These are phyloP conservation scores for Scaptomyza pallida DNA, from an alignment of 1,140 invertebrate species.

Conservation along the genomic window DNA sequence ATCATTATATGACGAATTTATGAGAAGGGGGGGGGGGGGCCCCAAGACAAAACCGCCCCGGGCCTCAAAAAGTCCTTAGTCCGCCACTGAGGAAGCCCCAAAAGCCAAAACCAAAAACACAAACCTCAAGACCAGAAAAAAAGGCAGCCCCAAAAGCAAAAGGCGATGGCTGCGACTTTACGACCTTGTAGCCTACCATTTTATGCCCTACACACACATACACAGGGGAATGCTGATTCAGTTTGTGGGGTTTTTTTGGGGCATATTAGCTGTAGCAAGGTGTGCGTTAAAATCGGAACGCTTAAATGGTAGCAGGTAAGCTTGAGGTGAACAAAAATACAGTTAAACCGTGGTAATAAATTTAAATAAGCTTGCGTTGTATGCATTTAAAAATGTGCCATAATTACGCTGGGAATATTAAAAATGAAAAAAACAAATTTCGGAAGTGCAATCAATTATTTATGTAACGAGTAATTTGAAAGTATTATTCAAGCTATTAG, in stretches of 20 bases:
- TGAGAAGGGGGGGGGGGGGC: no score
- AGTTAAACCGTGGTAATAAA: constrained; percentile 2
- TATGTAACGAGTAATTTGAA: no score
- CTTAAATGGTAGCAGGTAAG: constrained; percentile 2
- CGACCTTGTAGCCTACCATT: constrained; percentile 29
- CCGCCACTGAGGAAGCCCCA: constrained; percentile 4
- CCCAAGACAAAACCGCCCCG: no score
- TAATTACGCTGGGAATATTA: constrained; percentile 3
- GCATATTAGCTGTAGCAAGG: constrained; percentile 19
- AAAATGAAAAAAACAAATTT: not conserved
- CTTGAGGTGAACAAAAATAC: not conserved
- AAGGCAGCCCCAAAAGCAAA: constrained; percentile 27
- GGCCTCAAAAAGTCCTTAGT: not conserved
- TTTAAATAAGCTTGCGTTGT: not conserved
- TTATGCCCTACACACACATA: constrained; percentile 15
- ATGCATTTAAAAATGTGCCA: not conserved
- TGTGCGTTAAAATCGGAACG: constrained; percentile 5
- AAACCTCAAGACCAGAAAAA: constrained; percentile 2
- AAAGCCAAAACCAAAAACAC: not conserved
- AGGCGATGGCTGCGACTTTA: constrained; percentile 28
- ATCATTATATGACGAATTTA: no score
- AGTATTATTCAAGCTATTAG: no score
- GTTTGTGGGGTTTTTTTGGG: not conserved
- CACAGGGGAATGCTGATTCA: constrained; percentile 25
- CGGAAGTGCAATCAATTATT: no score